These are phyloP conservation scores for Diplodus puntazzo DNA, from an alignment of 2,797 vertebrate species.

Conservation along the genomic window DNA sequence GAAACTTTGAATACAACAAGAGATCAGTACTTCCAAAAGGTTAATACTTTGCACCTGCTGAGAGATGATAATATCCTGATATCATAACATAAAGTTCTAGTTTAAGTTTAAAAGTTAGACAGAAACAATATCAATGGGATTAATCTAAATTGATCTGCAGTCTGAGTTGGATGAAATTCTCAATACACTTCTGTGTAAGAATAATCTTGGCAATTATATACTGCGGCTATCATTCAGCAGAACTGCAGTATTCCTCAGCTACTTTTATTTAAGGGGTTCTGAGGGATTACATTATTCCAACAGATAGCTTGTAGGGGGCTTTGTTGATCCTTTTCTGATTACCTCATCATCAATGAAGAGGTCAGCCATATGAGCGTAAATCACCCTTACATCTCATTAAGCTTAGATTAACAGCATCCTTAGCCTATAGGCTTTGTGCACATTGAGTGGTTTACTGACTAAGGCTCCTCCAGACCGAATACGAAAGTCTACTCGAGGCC, in stretches of 20 bases:
- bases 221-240: slow-evolving; percentile 14
- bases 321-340: slow-evolving; percentile 45
- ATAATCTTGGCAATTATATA: not conserved
- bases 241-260: slow-evolving; percentile 12
- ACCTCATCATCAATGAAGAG: slow-evolving; percentile 36
- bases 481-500: slow-evolving; percentile 49
- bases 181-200: slow-evolving; percentile 1
- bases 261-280: slow-evolving; percentile 3
- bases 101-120: not conserved
- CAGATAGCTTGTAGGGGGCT: slow-evolving; percentile 3
- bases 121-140: not conserved
- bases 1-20: slow-evolving; percentile 12
- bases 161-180: slow-evolving; percentile 11
- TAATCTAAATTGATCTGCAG: slow-evolving; percentile 31
- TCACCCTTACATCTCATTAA: slow-evolving; percentile 59
- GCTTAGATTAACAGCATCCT: slow-evolving; percentile 60
- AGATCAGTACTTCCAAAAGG: slow-evolving; percentile 1
- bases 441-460: slow-evolving; percentile 58
- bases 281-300: slow-evolving; percentile 23
- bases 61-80: slow-evolving; percentile 8
- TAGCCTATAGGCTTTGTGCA: slow-evolving; percentile 54
- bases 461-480: slow-evolving; percentile 53
- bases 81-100: slow-evolving; percentile 13
- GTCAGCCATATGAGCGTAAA: slow-evolving; percentile 46
- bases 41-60: slow-evolving; percentile 15